Percentiles rank a stretch among this genome's conserved stretches.
Conservation (phyloP, 2,888 invertebrate species). For the Ornithoptera alexandrae region DNA sequence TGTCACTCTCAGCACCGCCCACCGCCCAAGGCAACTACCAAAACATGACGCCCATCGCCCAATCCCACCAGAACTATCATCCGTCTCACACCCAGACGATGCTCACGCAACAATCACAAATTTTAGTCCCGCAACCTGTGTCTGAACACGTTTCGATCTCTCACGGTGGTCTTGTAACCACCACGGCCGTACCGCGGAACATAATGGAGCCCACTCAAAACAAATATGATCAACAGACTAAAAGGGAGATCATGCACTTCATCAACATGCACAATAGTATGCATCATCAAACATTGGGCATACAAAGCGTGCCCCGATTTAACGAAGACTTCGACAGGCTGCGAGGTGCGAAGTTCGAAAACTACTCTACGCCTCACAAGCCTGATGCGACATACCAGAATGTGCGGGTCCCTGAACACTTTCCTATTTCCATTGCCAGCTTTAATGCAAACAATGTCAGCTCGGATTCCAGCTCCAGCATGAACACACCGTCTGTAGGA, state of each 20-base stretch:
- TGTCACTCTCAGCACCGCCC: conserved; percentile 68
- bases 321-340: conserved; percentile 58
- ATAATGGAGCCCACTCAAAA: conserved; percentile 58
- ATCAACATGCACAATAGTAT: conserved; percentile 52
- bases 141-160: conserved; percentile 45
- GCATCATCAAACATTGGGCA: conserved; percentile 47
- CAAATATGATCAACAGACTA: conserved; percentile 64
- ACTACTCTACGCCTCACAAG: conserved; percentile 54
- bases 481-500: conserved; percentile 79
- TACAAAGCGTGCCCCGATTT: conserved; percentile 58
- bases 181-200: conserved; percentile 49
- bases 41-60: conserved; percentile 65
- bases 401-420: conserved; percentile 55
- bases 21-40: conserved; percentile 57
- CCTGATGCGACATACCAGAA: conserved; percentile 65
- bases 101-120: conserved; percentile 29
- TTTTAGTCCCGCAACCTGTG: conserved; percentile 42
- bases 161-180: conserved; percentile 46
- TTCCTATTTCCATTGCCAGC: conserved; percentile 51
- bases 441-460: conserved; percentile 70
- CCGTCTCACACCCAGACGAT: conserved; percentile 47
- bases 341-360: conserved; percentile 55
- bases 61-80: conserved; percentile 47
- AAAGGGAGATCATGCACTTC: conserved; percentile 42
- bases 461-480: conserved; percentile 85